Evolutionary conservation across 1,140 invertebrate genomes (phyloP).

Genomic region (Drosophila biarmipes): DNA sequence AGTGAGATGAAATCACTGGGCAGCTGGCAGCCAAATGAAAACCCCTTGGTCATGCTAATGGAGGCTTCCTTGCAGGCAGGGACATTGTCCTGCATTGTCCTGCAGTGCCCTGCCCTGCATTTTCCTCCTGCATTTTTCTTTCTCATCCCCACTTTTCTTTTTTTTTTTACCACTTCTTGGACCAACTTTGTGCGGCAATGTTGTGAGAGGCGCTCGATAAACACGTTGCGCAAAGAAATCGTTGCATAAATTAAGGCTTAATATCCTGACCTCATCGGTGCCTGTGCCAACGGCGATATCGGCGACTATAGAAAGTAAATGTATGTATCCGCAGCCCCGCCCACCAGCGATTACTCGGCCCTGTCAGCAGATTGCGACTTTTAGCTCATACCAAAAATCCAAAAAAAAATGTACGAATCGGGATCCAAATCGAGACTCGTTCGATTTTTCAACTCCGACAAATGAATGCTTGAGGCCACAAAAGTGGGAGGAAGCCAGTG

Average conservation of each 20-base stretch:
- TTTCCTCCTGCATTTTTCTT: neutral
- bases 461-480: constrained; percentile 67
- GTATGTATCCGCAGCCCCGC: neutral
- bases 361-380: constrained; percentile 53
- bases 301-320: neutral
- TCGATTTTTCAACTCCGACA: constrained; percentile 64
- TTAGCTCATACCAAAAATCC: neutral
- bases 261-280: constrained; percentile 59
- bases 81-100: constrained; percentile 6
- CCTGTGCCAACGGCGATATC: constrained; percentile 56
- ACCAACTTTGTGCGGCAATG: constrained; percentile 3
- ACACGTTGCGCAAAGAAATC: constrained; percentile 68
- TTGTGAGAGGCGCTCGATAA: constrained; percentile 45
- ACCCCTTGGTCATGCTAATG: constrained; percentile 3
- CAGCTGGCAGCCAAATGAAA: neutral
- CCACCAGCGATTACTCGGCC: constrained; percentile 26
- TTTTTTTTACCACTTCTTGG: neutral
- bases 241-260: constrained; percentile 71
- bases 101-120: constrained; percentile 2
- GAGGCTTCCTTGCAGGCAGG: constrained; percentile 2
- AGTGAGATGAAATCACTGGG: neutral
- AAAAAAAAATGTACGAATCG: neutral
- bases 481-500: constrained; percentile 20
- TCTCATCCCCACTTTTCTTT: neutral
- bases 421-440: constrained; percentile 32